Base-by-base conservation (phyloP, 37 sponge, comb jelly and placozoan genomes). In the Cliona cf. orientalis region DNA sequence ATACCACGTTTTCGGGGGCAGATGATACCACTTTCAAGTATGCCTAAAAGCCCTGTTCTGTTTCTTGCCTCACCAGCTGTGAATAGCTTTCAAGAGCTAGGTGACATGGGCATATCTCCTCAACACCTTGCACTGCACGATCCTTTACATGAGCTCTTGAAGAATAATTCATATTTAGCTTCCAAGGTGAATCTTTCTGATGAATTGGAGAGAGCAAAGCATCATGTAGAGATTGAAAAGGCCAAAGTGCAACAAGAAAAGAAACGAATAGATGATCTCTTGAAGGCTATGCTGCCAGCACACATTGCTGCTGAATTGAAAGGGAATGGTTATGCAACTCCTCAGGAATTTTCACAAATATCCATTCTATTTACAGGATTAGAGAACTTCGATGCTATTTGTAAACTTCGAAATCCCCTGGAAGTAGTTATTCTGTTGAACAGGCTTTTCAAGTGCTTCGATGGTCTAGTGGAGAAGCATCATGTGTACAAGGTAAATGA, bases 51-150 rank as follows among this genome's bases (percentile, higher is more conserved):
- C 26, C 43, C 73, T 29, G 45, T 72, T 28, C 45, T 72, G 6
- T 72, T 72, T 19, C 73, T 72, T 33, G 46, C 73, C 33, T 46
- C 73, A 5, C 73, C 73, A 22, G 46, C 46, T 72, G 49, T 45
- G 7, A 72, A 29, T 25, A 72, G 73, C 23, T 35, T 72, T n/a
- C 46, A 72, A 34, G 46, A 72, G 55, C 73, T 72, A 28, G 73
- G 45, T 7, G 9, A 25, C 2, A 42, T 46, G 56, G 73, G 73
- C 0, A 26, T 72, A 11, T 34, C 29, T 29, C 28, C 28, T 21
- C 29, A 25, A 28, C 46, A 72, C 73, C 42, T 72, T 46, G 46
- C 46, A 26, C 25, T 34, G 33, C 26, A 45, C 56, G 49, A 45
- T 33, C 26, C 49, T 25, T 28, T 44, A 21, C 32, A 33, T 2